Percentiles rank a stretch among this genome's conserved stretches.
Conservation (phyloP, 1,140 invertebrate genomes). For the Atta colombica region DNA sequence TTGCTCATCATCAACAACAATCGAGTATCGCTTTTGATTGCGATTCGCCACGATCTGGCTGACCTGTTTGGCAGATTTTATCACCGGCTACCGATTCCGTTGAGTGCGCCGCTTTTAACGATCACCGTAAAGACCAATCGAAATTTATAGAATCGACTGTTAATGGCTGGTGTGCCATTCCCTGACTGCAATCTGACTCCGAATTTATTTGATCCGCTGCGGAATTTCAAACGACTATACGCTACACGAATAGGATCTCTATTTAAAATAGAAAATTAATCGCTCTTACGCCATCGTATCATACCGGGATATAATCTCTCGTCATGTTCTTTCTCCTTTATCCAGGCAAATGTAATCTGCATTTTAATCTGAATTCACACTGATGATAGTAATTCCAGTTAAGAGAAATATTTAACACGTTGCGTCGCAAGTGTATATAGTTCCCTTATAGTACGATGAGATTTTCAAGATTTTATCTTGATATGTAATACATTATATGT, state of each 20-base stretch:
- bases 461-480: background rate
- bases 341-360: constrained; percentile 33
- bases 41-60: constrained; percentile 23
- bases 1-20: constrained; percentile 9
- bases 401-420: background rate
- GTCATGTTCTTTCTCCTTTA: constrained; percentile 39
- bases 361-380: constrained; percentile 24
- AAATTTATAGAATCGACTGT: constrained; percentile 69
- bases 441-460: background rate
- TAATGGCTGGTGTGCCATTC: constrained; percentile 63
- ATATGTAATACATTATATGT: background rate
- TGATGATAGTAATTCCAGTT: background rate
- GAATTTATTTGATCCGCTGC: constrained; percentile 57
- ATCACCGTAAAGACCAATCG: constrained; percentile 65
- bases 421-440: background rate
- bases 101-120: constrained; percentile 61
- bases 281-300: constrained; percentile 37
- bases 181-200: constrained; percentile 62
- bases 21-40: constrained; percentile 28
- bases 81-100: constrained; percentile 27
- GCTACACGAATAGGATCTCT: constrained; percentile 58
- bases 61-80: constrained; percentile 51
- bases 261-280: constrained; percentile 72
- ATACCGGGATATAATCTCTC: constrained; percentile 25
- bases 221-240: constrained; percentile 53